Evolutionary conservation across 2,888 invertebrate species (phyloP).

Genomic region (Drosophila pseudotalamancana): DNA sequence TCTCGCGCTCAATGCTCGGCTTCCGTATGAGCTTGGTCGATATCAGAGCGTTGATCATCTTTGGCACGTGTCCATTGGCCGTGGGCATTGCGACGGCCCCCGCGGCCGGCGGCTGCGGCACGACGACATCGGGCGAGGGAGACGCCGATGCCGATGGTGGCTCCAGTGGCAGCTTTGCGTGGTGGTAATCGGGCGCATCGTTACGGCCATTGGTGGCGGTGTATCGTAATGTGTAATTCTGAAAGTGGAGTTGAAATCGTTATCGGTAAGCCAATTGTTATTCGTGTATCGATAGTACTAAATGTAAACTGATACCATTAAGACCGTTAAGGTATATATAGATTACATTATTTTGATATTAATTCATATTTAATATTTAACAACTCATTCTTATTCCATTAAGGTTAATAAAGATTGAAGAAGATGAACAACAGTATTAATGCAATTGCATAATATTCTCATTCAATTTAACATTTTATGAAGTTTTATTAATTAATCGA

Average conservation of each 20-base stretch:
- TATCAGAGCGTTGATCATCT: constrained; percentile 85
- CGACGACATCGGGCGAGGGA: constrained; percentile 77
- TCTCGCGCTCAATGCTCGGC: constrained; percentile 94
- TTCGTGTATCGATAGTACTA: constrained; percentile 1
- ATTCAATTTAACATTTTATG: too few relatives aligned
- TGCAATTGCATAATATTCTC: too few relatives aligned
- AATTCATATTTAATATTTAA: too few relatives aligned
- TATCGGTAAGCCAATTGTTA: background rate
- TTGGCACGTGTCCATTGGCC: constrained; percentile 83
- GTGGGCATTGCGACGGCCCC: constrained; percentile 63
- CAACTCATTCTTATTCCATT: too few relatives aligned
- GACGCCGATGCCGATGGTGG: constrained; percentile 79
- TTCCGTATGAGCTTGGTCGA: constrained; percentile 92
- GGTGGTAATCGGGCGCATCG: constrained; percentile 82
- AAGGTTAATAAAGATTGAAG: too few relatives aligned
- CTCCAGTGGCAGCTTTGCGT: constrained; percentile 82
- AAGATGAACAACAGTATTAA: too few relatives aligned
- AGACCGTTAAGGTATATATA: background rate
- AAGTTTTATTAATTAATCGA: too few relatives aligned
- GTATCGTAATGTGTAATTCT: constrained; percentile 83
- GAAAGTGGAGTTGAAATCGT: constrained; percentile 24
- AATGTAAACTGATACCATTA: too few relatives aligned
- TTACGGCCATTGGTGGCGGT: constrained; percentile 82
- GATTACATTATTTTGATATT: background rate
- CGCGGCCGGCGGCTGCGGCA: constrained; percentile 60